Conservation (phyloP, 2,797 vertebrate genomes). For the Alcedo atthis region DNA sequence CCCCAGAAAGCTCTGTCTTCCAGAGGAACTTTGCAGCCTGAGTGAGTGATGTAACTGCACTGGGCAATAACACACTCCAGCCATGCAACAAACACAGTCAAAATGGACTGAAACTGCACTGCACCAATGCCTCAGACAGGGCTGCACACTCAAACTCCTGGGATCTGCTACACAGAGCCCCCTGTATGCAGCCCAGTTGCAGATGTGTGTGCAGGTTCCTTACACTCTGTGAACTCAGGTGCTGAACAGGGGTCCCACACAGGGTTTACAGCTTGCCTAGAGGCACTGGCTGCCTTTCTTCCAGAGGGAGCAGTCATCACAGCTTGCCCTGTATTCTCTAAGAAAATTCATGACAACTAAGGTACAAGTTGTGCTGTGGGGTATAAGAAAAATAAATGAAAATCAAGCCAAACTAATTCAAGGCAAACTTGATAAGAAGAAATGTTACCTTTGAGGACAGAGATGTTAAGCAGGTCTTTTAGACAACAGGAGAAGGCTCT, state of each 20-base stretch:
- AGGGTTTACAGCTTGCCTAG: not conserved
- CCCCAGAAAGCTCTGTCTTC: not conserved
- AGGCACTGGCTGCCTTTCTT: not conserved
- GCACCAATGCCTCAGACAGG: not conserved
- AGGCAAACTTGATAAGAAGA: not conserved
- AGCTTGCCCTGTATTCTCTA: not conserved
- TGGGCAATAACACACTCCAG: not conserved
- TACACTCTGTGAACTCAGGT: not conserved
- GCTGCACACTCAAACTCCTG: not conserved
- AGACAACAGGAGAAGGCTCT: not conserved
- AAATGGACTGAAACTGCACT: not conserved
- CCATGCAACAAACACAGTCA: not conserved
- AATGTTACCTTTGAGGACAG: not conserved
- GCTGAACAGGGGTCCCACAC: not conserved
- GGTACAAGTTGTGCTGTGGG: not conserved
- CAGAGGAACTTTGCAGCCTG: not conserved
- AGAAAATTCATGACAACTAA: not conserved
- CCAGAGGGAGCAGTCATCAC: not conserved
- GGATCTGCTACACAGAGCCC: accelerated
- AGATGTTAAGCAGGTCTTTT: not conserved
- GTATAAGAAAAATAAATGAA: not conserved
- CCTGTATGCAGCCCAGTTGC: not conserved
- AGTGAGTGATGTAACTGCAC: not conserved
- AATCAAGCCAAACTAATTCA: not conserved
- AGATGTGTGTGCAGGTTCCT: not conserved